Percentiles rank a stretch among this genome's conserved stretches.
Evolutionary conservation across 1,140 invertebrate species (phyloP).

Genomic region (Bombyx mandarina): DNA sequence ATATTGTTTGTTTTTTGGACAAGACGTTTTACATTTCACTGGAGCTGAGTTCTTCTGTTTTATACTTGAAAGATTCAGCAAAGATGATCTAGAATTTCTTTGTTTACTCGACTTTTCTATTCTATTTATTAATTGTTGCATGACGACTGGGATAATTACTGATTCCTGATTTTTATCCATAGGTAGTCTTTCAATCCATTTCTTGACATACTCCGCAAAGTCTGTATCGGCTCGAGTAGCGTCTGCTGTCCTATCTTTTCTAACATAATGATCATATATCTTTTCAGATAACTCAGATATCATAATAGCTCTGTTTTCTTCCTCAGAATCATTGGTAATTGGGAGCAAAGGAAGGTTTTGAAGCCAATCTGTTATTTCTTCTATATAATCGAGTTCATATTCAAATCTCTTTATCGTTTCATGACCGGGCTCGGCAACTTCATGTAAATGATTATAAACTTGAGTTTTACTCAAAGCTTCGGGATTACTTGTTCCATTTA

Average conservation of each 20-base stretch:
- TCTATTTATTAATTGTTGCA: slow-evolving; percentile 28
- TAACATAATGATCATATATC: slow-evolving; percentile 15
- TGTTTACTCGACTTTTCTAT: slow-evolving; percentile 16
- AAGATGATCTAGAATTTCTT: background rate
- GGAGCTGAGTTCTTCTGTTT: background rate
- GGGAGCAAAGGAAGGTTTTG: slow-evolving; percentile 29
- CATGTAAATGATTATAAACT: slow-evolving; percentile 15
- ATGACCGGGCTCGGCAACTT: slow-evolving; percentile 13
- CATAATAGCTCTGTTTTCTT: slow-evolving; percentile 17
- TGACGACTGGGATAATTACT: slow-evolving; percentile 18
- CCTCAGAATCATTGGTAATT: slow-evolving; percentile 9
- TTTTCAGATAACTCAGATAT: slow-evolving; percentile 28
- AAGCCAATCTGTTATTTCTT: slow-evolving; percentile 34
- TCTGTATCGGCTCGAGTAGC: slow-evolving; percentile 11
- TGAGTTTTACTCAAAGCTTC: slow-evolving; percentile 7
- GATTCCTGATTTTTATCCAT: slow-evolving; percentile 20
- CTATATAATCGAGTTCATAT: slow-evolving; percentile 23
- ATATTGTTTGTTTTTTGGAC: background rate
- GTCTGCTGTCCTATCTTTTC: slow-evolving; percentile 9
- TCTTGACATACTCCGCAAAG: slow-evolving; percentile 18
- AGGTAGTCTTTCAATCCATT: slow-evolving; percentile 27
- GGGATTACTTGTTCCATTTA: slow-evolving; percentile 10
- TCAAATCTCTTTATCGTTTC: slow-evolving; percentile 20
- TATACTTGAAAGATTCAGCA: background rate
- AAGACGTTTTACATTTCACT: background rate